phyloP scores from a whole-genome alignment of 2,797 vertebrate species.

The Sebastolobus alascanus region DNA sequence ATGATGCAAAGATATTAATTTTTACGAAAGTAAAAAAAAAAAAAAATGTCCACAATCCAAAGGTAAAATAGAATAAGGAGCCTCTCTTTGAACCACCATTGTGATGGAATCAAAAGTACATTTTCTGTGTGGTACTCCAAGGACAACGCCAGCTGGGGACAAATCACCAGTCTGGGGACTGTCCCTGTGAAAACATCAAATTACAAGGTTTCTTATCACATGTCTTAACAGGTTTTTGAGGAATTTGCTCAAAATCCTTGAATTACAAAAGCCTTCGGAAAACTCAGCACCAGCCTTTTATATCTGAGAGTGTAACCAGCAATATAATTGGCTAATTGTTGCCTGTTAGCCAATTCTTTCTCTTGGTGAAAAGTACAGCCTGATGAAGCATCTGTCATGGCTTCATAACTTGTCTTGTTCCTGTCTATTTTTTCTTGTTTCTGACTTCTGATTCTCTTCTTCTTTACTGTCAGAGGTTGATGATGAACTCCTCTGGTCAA shows the following conservation, averaged over 20 bases:
- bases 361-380: background rate
- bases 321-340: background rate
- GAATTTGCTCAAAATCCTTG: conserved; percentile 17
- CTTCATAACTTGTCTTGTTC: background rate
- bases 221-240: conserved; percentile 4
- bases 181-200: conserved; percentile 5
- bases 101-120: background rate
- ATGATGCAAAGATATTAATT: background rate
- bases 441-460: background rate
- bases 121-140: conserved; percentile 21
- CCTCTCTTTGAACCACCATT: background rate
- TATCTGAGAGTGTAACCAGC: background rate
- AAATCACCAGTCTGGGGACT: background rate
- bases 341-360: background rate
- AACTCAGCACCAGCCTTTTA: background rate
- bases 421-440: background rate
- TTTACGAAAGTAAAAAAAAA: background rate
- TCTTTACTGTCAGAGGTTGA: background rate
- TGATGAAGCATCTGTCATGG: conserved; percentile 1
- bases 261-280: conserved; percentile 24
- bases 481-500: background rate
- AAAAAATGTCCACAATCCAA: background rate
- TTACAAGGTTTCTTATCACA: conserved; percentile 17
- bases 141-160: conserved; percentile 4
- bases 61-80: background rate